Conservation (phyloP, 2,888 invertebrate genomes). For the Syritta pipiens region DNA sequence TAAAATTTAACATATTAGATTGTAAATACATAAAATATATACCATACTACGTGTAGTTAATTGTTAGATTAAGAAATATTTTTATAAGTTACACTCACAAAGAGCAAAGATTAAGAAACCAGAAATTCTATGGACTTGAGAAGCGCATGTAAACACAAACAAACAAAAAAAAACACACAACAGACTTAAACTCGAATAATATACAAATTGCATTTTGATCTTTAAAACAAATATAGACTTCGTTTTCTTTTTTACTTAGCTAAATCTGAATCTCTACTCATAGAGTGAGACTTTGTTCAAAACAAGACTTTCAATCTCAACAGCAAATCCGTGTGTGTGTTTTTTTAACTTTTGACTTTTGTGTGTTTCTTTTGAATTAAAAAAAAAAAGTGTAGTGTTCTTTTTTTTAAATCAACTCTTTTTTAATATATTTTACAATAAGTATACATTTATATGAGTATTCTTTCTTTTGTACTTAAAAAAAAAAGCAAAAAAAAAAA, state of each 20-base stretch:
- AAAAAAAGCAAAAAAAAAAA: not conserved
- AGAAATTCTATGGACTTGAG: constrained; percentile 30
- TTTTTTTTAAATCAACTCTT: constrained; percentile 10
- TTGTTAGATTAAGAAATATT: constrained; percentile 58
- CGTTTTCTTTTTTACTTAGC: too few species aligned
- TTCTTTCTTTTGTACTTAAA: constrained; percentile 61
- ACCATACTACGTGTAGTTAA: constrained; percentile 62
- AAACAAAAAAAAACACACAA: constrained; percentile 11
- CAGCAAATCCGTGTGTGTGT: not conserved
- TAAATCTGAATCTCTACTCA: not conserved
- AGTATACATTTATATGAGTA: too few species aligned
- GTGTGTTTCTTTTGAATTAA: constrained; percentile 28
- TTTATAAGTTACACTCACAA: constrained; percentile 54
- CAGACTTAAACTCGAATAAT: not conserved
- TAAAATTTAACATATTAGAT: constrained; percentile 39
- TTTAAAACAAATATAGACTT: not conserved
- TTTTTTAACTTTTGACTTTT: not conserved
- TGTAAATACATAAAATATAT: constrained; percentile 58
- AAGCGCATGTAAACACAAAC: constrained; percentile 38
- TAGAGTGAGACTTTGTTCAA: constrained; percentile 7
- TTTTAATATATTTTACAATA: not conserved
- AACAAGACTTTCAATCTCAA: not conserved
- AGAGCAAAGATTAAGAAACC: constrained; percentile 2
- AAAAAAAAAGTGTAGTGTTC: constrained; percentile 34
- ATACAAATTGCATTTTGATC: too few species aligned